Percentiles rank a stretch among this genome's conserved stretches.
These are phyloP conservation scores for Drepana falcataria DNA, from an alignment of 2,888 invertebrate genomes.

Conservation along the genomic window DNA sequence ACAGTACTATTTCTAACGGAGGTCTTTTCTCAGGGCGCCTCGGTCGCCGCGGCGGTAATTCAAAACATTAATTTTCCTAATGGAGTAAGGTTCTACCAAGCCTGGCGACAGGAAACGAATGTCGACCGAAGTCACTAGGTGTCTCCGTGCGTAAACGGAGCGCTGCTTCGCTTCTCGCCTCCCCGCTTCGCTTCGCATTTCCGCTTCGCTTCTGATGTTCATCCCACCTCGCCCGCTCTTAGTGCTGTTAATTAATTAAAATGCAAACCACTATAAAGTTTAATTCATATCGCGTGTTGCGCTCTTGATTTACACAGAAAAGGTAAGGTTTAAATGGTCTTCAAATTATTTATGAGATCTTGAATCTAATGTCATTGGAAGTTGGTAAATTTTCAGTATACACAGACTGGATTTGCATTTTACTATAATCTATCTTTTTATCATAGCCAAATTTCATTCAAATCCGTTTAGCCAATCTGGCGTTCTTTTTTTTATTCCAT, in stretches of 20 bases:
- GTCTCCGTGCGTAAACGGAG: slow-evolving; percentile 62
- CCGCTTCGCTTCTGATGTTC: not conserved
- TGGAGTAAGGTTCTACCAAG: slow-evolving; percentile 70
- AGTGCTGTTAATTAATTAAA: slow-evolving; percentile 70
- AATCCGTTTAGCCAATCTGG: too few relatives aligned
- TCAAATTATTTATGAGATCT: not conserved
- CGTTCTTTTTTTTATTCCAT: too few relatives aligned
- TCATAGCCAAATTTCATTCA: too few relatives aligned
- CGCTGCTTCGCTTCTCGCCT: slow-evolving; percentile 43
- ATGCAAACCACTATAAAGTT: slow-evolving; percentile 64
- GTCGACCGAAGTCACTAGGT: slow-evolving; percentile 47
- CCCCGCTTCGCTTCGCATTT: not conserved
- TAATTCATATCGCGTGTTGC: slow-evolving; percentile 41
- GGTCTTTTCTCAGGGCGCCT: slow-evolving; percentile 14
- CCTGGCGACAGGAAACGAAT: slow-evolving; percentile 55
- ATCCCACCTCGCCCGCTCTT: slow-evolving; percentile 5
- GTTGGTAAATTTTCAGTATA: too few relatives aligned
- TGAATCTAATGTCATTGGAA: too few relatives aligned
- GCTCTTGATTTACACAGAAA: slow-evolving; percentile 44
- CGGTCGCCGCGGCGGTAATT: slow-evolving; percentile 53
- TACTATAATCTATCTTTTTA: too few relatives aligned
- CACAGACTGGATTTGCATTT: too few relatives aligned
- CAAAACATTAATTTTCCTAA: slow-evolving; percentile 79
- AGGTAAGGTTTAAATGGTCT: slow-evolving; percentile 13
- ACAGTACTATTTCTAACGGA: slow-evolving; percentile 27